Evolutionary conservation across 2,888 invertebrate species (phyloP).

Genomic region (Trimorus sp.): DNA sequence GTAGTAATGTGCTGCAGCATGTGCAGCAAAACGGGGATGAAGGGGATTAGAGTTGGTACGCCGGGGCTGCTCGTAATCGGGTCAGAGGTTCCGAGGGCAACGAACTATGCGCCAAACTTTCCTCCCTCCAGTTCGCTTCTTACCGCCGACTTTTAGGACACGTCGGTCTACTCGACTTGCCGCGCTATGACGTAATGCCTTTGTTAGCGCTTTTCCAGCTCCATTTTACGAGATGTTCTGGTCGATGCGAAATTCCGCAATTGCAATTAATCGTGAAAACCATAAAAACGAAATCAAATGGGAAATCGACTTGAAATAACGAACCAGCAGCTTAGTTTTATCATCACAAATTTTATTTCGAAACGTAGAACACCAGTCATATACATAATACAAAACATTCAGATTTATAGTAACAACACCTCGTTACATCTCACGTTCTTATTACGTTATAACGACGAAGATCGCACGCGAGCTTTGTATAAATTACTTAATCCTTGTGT

Average conservation of each 20-base stretch:
- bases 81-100: constrained; percentile 72
- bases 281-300: not conserved
- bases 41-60: constrained; percentile 56
- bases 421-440: constrained; percentile 59
- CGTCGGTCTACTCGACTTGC: constrained; percentile 5
- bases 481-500: constrained; percentile 34
- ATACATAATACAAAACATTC: constrained; percentile 78
- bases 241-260: not conserved
- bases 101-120: constrained; percentile 59
- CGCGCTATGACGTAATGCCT: constrained; percentile 34
- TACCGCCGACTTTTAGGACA: constrained; percentile 34
- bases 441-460: constrained; percentile 56
- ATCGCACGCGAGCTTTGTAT: constrained; percentile 56
- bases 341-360: constrained; percentile 79
- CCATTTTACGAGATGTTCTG: not conserved
- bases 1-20: constrained; percentile 42
- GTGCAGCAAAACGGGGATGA: constrained; percentile 52
- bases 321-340: constrained; percentile 15
- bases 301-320: not conserved
- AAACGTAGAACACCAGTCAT: constrained; percentile 76
- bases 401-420: constrained; percentile 70
- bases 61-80: constrained; percentile 70
- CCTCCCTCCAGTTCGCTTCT: constrained; percentile 13
- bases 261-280: too few species aligned
- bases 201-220: constrained; percentile 5